These are phyloP conservation scores for Pseudachorutes palmiensis DNA, from an alignment of 1,140 invertebrate species.

Conservation along the genomic window DNA sequence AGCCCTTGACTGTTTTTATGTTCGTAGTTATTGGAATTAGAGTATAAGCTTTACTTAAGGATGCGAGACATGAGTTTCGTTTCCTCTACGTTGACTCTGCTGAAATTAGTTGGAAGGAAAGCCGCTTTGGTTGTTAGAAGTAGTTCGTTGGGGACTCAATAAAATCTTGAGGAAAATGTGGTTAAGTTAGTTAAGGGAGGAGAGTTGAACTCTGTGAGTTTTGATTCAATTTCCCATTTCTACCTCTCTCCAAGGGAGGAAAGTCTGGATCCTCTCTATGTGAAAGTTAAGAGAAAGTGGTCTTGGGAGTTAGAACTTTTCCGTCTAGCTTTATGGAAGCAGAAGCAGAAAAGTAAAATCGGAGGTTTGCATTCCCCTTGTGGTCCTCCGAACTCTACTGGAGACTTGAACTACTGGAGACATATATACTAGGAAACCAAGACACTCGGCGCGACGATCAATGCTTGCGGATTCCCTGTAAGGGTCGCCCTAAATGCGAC, in stretches of 20 bases:
- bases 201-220: background rate
- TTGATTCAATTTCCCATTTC: conserved; percentile 4
- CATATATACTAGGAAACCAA: background rate
- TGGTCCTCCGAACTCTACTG: background rate
- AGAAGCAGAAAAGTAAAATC: background rate
- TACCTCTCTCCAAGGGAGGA: background rate
- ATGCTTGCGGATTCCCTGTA: no score
- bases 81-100: no score
- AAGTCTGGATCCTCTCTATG: background rate
- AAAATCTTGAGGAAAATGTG: background rate
- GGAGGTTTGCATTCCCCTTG: background rate
- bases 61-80: no score
- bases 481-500: no score
- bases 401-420: background rate
- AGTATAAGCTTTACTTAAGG: no score
- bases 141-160: background rate
- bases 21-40: no score
- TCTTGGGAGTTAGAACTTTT: background rate
- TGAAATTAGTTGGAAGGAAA: background rate
- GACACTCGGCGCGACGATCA: background rate
- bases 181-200: conserved; percentile 8
- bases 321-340: background rate
- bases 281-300: background rate
- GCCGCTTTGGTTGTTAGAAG: background rate
- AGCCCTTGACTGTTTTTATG: no score